Evolutionary conservation across 2,113 vertebrate genomes (phyloP).

Genomic region (Tetrao urogallus): DNA sequence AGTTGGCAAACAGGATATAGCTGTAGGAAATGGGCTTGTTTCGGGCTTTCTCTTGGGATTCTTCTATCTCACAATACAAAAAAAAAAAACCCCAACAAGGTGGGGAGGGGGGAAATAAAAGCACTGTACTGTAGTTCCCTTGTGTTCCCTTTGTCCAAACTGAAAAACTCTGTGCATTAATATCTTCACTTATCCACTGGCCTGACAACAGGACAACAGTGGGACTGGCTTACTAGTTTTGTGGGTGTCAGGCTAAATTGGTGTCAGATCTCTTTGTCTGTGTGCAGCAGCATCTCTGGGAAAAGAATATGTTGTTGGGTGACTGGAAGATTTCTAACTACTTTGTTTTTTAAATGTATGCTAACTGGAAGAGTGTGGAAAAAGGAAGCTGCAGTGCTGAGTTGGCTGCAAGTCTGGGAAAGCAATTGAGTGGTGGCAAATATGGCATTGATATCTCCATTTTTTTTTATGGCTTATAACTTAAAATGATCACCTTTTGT

Average conservation of each 20-base stretch:
- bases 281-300: neutral
- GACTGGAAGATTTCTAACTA: neutral
- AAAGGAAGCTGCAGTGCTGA: neutral
- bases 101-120: neutral
- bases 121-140: neutral
- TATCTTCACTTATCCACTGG: neutral
- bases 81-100: neutral
- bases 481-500: neutral
- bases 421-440: neutral
- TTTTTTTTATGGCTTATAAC: neutral
- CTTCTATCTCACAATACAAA: slow-evolving; percentile 10
- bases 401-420: neutral
- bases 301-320: neutral
- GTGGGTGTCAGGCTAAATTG: neutral
- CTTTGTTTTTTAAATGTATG: neutral
- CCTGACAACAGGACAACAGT: neutral
- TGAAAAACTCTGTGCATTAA: neutral
- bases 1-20: slow-evolving; percentile 73
- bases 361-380: neutral
- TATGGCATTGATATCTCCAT: neutral
- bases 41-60: slow-evolving; percentile 59
- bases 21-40: slow-evolving; percentile 65
- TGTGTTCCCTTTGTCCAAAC: neutral
- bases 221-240: neutral
- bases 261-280: neutral